Conservation (phyloP, 1,140 invertebrate genomes). For the Penaeus chinensis region DNA sequence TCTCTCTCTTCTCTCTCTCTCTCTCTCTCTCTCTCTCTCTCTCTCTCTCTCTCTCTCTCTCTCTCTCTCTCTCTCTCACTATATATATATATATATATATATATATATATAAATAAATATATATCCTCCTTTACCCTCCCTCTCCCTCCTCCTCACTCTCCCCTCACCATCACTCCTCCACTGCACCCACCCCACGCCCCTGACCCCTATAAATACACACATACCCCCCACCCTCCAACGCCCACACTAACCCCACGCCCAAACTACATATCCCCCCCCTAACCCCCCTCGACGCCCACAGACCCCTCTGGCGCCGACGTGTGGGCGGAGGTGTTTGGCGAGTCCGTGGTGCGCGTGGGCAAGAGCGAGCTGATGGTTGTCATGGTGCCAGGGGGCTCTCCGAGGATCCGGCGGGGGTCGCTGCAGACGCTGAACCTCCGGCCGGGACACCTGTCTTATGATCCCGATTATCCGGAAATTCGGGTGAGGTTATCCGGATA, state of each 20-base stretch:
- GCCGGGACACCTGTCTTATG: constrained; percentile 29
- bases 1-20: not conserved
- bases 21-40: too few species aligned
- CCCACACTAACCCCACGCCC: not conserved
- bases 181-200: too few species aligned
- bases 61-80: too few species aligned
- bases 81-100: too few species aligned
- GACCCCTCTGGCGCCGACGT: constrained; percentile 21
- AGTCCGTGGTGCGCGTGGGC: constrained; percentile 44
- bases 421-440: constrained; percentile 33
- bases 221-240: not conserved
- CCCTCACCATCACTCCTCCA: too few species aligned
- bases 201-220: not conserved
- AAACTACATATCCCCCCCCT: not conserved
- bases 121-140: too few species aligned
- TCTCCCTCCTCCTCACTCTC: too few species aligned
- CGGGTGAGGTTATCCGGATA: not conserved
- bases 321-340: constrained; percentile 25
- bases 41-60: too few species aligned
- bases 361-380: constrained; percentile 52
- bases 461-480: constrained; percentile 46
- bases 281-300: not conserved
- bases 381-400: constrained; percentile 51
- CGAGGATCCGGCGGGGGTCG: constrained; percentile 37
- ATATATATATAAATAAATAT: too few species aligned